Evolutionary conservation across 2,113 vertebrate species (phyloP), one percentile per base, ranked within the genome.

Genomic region (Heterotilapia buettikoferi): DNA sequence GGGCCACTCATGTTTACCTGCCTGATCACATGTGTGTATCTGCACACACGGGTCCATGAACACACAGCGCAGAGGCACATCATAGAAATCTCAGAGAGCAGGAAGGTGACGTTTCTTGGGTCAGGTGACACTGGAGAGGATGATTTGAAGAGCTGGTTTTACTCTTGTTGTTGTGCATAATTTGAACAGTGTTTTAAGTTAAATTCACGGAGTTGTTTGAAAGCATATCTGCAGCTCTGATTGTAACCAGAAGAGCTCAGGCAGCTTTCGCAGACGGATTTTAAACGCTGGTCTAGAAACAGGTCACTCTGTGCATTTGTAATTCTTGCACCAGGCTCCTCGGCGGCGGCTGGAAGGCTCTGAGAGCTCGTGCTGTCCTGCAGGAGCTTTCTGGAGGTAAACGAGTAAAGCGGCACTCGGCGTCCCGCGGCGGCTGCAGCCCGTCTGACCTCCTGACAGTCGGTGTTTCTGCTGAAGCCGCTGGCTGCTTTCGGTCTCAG

Each of bases 381-480:
- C 71, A 47, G 24, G 43, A 19, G 71, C 9, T 81, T 56, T 81
- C 33, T 78, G 21, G 6, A 86, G 66, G 83, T 88, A 80, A 84
- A 85, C 38, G 43, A 50, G 71, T 50, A 47, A 50, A 47, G 43
- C 71, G 45, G 82, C 83, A 12, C 71, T 53, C 40, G 11, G 47
- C 84, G 21, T 80, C 80, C 79, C 57, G 19, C 54, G 26, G 73
- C 33, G 36, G 63, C 56, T 43, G 56, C 71, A 71, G 83, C 52
- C 33, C 3, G 24, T 81, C 40, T 88, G 89, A 90, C 87, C 90
- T 91, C 90, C 57, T 40, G 83, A 79, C 82, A 73, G 84, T 53
- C 43, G n/a, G 61, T 52, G 80, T 71, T 80, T 85, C 73, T 21
- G 19, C 47, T 78, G 21, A 86, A 80, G 38, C 29, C 57, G 88